Evolutionary conservation across 1,140 invertebrate species (phyloP).

Genomic region (Nymphalis io): DNA sequence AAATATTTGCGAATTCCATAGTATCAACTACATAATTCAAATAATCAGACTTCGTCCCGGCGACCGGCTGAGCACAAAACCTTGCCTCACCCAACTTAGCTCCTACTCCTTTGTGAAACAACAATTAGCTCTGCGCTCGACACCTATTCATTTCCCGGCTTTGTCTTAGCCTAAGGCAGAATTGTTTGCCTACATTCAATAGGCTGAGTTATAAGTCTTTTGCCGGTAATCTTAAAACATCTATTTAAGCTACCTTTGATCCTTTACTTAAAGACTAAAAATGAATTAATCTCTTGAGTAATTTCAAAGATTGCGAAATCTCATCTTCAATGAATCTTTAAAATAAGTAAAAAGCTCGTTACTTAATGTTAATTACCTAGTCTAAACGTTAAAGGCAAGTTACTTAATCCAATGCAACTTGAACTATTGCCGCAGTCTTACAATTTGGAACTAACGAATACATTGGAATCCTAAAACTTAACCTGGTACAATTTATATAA

Average conservation of each 20-base stretch:
- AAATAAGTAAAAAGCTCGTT: too few species aligned
- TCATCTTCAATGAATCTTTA: too few species aligned
- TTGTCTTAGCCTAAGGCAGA: constrained; percentile 58
- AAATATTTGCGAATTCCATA: not conserved
- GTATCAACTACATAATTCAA: constrained; percentile 22
- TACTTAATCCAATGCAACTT: too few species aligned
- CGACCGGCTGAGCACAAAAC: constrained; percentile 43
- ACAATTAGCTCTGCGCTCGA: constrained; percentile 71
- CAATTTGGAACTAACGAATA: too few species aligned
- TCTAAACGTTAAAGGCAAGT: too few species aligned
- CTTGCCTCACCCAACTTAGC: constrained; percentile 45
- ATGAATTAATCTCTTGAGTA: not conserved
- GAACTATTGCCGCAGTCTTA: too few species aligned
- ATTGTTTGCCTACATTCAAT: constrained; percentile 54
- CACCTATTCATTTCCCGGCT: constrained; percentile 70
- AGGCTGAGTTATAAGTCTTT: constrained; percentile 38
- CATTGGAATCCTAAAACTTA: too few species aligned
- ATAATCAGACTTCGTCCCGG: constrained; percentile 26
- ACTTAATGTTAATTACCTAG: too few species aligned
- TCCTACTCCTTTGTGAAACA: constrained; percentile 55
- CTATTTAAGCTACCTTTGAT: constrained; percentile 2
- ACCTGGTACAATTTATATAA: too few species aligned
- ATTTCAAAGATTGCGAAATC: not conserved
- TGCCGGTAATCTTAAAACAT: constrained; percentile 23
- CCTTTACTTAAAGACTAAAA: not conserved